Evolutionary conservation across 2,113 vertebrate genomes (phyloP).

Genomic region (Takifugu flavidus): DNA sequence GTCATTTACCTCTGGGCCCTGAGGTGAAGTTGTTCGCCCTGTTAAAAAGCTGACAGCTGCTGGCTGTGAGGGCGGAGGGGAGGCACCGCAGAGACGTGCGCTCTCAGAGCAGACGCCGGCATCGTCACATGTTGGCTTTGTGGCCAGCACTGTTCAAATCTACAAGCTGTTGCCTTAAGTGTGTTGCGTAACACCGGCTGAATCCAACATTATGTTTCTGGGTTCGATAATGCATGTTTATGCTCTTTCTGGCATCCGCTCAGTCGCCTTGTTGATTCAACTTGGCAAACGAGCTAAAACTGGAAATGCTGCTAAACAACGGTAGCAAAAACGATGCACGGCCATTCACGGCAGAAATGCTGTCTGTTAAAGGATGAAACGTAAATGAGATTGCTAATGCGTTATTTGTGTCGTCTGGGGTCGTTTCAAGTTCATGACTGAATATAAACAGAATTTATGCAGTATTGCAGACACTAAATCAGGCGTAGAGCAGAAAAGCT

Average conservation of each 20-base stretch:
- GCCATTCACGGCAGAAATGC: not conserved
- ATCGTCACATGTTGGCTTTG: slow-evolving; percentile 11
- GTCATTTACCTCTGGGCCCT: slow-evolving; percentile 25
- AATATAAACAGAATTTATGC: slow-evolving; percentile 11
- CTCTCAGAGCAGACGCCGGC: slow-evolving; percentile 14
- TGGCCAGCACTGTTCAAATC: slow-evolving; percentile 22
- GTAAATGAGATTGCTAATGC: slow-evolving; percentile 7
- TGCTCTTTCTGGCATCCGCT: slow-evolving; percentile 25
- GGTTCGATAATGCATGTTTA: slow-evolving; percentile 37
- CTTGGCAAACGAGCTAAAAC: slow-evolving; percentile 30
- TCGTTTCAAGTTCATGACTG: slow-evolving; percentile 1
- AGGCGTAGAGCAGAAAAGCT: not conserved
- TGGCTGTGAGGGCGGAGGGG: slow-evolving; percentile 16
- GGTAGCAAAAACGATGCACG: slow-evolving; percentile 18
- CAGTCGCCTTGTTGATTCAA: slow-evolving; percentile 50
- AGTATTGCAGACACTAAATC: slow-evolving; percentile 15
- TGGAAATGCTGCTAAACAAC: slow-evolving; percentile 30
- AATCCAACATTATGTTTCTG: slow-evolving; percentile 3
- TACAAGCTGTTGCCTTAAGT: slow-evolving; percentile 26
- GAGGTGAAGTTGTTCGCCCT: slow-evolving; percentile 17
- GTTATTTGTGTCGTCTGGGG: slow-evolving; percentile 1
- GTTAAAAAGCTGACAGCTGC: slow-evolving; percentile 48
- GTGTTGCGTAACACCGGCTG: slow-evolving; percentile 48
- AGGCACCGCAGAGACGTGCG: slow-evolving; percentile 42
- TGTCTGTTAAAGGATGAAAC: not conserved